Evolutionary conservation across 1,140 invertebrate species (phyloP).

Genomic region (Papilio aristodemus): DNA sequence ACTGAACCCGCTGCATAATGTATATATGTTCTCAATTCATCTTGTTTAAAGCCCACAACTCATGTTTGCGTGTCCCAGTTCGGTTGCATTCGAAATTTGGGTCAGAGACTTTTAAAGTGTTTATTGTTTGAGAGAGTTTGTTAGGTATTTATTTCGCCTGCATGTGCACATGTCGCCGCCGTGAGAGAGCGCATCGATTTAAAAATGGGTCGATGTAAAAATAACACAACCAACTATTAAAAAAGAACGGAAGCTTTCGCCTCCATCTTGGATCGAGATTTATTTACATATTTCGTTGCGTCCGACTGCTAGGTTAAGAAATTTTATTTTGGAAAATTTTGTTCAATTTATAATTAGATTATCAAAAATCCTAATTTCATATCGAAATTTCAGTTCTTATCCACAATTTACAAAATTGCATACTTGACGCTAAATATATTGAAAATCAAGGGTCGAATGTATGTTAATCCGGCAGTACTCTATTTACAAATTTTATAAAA

Average conservation of each 20-base stretch:
- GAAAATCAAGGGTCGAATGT: constrained; percentile 65
- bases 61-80: constrained; percentile 55
- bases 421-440: constrained; percentile 57
- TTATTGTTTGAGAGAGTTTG: constrained; percentile 53
- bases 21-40: constrained; percentile 47
- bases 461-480: constrained; percentile 44
- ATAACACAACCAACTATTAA: constrained; percentile 1
- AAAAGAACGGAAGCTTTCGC: constrained; percentile 3
- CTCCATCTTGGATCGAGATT: background rate
- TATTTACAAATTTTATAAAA: background rate
- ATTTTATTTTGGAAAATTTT: background rate
- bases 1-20: constrained; percentile 1
- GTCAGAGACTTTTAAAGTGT: constrained; percentile 60
- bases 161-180: constrained; percentile 6
- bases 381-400: constrained; percentile 23
- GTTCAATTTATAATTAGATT: background rate
- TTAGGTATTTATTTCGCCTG: constrained; percentile 34
- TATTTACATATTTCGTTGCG: background rate
- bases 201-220: constrained; percentile 29
- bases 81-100: constrained; percentile 54
- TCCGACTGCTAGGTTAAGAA: background rate
- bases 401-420: constrained; percentile 71
- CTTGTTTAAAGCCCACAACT: constrained; percentile 55
- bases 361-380: background rate
- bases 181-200: constrained; percentile 15